A percentile compares a stretch with the other conserved stretches of the same genome.
Evolutionary conservation across 2,113 vertebrate species (phyloP).

Genomic region (Ellobius talpinus): DNA sequence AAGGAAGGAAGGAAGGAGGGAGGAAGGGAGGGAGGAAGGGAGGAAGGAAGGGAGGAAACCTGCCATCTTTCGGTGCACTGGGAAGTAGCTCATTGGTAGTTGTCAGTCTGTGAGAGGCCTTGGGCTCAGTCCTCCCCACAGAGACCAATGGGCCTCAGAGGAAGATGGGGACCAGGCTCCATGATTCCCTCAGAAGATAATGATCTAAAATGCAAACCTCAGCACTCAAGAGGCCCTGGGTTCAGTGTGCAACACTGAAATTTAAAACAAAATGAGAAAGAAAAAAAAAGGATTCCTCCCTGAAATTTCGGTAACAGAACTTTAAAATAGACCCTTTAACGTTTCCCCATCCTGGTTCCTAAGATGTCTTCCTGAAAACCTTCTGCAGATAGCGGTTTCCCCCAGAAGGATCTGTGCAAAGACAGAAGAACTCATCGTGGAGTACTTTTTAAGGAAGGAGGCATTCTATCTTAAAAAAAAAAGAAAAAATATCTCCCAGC

Average conservation of each 20-base stretch:
- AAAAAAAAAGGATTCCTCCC: background rate
- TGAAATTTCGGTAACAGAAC: background rate
- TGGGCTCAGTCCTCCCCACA: background rate
- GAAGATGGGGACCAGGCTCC: background rate
- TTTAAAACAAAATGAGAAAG: background rate
- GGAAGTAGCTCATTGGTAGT: background rate
- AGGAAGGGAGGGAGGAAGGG: background rate
- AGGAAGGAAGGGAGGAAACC: background rate
- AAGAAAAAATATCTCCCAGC: background rate
- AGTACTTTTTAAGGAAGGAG: slow-evolving; percentile 1
- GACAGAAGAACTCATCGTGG: background rate
- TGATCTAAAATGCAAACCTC: background rate
- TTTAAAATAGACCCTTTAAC: background rate
- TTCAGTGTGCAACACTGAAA: background rate
- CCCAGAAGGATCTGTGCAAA: background rate
- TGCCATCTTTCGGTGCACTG: background rate
- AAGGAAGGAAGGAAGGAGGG: background rate
- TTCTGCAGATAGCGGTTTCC: slow-evolving; percentile 11
- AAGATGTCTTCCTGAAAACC: slow-evolving; percentile 16
- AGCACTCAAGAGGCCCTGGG: background rate
- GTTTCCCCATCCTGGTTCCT: background rate
- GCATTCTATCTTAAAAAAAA: background rate
- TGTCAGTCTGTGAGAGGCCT: background rate
- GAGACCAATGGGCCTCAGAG: background rate
- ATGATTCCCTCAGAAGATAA: background rate